Base-by-base conservation (phyloP, 2,113 vertebrate species). In the Sigmodon hispidus region DNA sequence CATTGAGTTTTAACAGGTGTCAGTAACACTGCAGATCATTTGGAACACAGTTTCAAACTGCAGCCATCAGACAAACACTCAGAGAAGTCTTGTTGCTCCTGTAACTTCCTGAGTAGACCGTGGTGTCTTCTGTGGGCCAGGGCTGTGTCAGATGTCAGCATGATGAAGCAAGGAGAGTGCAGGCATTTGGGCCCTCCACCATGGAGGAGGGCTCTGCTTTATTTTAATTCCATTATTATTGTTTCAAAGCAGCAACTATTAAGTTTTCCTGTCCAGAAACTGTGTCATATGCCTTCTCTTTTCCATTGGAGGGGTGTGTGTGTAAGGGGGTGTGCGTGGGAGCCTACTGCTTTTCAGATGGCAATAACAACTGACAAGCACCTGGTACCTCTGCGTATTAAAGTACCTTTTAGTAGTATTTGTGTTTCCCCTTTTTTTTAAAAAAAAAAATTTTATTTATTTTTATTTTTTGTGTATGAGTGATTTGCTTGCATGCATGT, bases 1-100 rank as follows among this genome's bases (percentile, higher is more conserved):
- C 95, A 85, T 97, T 97, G 91, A 63, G 21, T 59, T 95, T 93
- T 75, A 87, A 70, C 45, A 93, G 76, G 59, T 84, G 94, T 93
- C 73, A 34, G 65, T 87, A 84, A 50, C 29, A n/a, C 13, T 91
- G 36, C 13, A 87, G 43, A 81, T 94, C 79, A 63, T 84, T 92
- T 83, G 61, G 75, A 73, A 76, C 48, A 43, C 31, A 83, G 1
- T 52, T 75, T 90, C 84, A 90, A 57, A 52, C 70, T 76, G 69
- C 21, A 57, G 0, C 50, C 22, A 19, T 83, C 8, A 1, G n/a
- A 55, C 57, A 86, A 70, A n/a, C n/a, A n/a, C n/a, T n/a, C n/a
- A n/a, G 48, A 19, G 59, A 52, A 76, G 61, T 61, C 36, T 55
- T 89, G 29, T 63, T 79, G 24, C 2, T 36, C 36, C 7, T 40